Conservation (phyloP, 2,888 invertebrate species). For the Acleris sparsana region DNA sequence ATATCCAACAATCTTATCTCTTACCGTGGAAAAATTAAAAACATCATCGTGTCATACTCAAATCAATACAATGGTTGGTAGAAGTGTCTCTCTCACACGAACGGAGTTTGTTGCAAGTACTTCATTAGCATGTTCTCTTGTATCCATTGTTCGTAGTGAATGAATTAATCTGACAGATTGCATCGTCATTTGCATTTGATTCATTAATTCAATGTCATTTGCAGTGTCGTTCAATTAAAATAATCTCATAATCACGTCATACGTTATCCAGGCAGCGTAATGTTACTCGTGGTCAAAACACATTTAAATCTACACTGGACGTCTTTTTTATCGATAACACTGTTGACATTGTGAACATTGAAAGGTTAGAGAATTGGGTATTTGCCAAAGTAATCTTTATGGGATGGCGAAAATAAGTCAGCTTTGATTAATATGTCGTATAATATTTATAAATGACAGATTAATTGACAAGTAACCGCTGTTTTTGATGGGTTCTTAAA, state of each 20-base stretch:
- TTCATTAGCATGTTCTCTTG: conserved; percentile 21
- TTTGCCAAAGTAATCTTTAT: too few species aligned
- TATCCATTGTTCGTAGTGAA: conserved; percentile 28
- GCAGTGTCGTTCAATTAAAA: conserved; percentile 4
- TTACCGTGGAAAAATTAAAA: conserved; percentile 3
- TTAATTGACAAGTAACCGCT: too few species aligned
- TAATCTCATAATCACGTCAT: conserved; percentile 15
- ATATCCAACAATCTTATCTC: conserved; percentile 18
- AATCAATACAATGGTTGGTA: conserved; percentile 4
- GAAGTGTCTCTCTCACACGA: conserved; percentile 5
- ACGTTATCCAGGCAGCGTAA: neutral
- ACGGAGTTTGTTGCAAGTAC: conserved; percentile 1
- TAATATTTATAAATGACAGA: too few species aligned
- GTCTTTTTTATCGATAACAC: neutral
- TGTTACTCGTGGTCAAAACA: neutral
- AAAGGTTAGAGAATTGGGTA: too few species aligned
- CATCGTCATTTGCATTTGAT: conserved; percentile 24
- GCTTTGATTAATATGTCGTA: too few species aligned
- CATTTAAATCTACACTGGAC: too few species aligned
- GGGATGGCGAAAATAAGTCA: too few species aligned
- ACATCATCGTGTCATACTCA: neutral
- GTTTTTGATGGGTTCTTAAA: too few species aligned
- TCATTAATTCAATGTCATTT: conserved; percentile 13
- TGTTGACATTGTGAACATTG: too few species aligned
- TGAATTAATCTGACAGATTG: conserved; percentile 28